Evolutionary conservation across 2,888 invertebrate genomes (phyloP).

Genomic region (Epinotia nisella): DNA sequence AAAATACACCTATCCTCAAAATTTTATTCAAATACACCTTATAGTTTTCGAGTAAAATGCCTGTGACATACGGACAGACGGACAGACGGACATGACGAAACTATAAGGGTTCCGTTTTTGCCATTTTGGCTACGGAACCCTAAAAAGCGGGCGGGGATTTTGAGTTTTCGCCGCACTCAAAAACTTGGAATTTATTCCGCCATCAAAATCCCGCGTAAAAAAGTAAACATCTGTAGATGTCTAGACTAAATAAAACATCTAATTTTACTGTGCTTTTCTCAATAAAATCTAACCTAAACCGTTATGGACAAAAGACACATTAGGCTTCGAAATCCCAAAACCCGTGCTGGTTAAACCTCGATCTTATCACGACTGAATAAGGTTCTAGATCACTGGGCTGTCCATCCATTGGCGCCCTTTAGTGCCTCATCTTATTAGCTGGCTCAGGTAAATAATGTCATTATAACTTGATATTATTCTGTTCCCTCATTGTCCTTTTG

Average conservation of each 20-base stretch:
- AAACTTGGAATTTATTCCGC: neutral
- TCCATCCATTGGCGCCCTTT: constrained; percentile 1
- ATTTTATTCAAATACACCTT: no score
- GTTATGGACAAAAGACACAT: neutral
- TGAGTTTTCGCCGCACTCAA: neutral
- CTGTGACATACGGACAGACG: no score
- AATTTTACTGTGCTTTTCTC: neutral
- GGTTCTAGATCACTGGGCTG: neutral
- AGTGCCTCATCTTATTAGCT: constrained; percentile 12
- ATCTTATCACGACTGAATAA: neutral
- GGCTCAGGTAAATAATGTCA: constrained; percentile 28
- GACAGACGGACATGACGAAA: no score
- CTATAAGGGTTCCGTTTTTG: no score
- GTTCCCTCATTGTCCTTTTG: constrained; percentile 26
- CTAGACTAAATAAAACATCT: neutral
- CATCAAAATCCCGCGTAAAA: neutral
- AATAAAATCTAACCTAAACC: constrained; percentile 2
- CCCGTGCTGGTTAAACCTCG: neutral
- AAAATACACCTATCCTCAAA: no score
- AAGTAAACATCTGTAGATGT: neutral
- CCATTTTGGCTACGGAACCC: no score
- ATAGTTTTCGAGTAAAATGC: no score
- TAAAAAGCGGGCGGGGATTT: no score
- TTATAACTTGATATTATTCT: constrained; percentile 32
- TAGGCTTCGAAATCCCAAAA: neutral